Evolutionary conservation across 2,113 vertebrate genomes (phyloP).

Genomic region (Halcyon malimbica): DNA sequence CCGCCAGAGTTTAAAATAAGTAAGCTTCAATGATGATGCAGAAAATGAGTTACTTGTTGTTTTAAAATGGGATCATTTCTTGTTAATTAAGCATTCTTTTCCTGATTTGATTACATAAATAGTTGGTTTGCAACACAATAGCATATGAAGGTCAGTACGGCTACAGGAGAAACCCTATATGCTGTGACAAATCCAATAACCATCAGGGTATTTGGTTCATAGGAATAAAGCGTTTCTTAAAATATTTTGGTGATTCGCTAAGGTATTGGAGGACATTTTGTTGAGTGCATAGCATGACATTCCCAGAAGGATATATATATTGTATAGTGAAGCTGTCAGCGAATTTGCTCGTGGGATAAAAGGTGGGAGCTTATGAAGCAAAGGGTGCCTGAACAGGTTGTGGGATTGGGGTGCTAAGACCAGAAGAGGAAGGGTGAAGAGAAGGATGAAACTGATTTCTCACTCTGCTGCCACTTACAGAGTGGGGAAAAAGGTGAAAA

Average conservation of each 20-base stretch:
- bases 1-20: not conserved
- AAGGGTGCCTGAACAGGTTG: not conserved
- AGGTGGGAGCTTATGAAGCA: not conserved
- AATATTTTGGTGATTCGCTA: conserved; percentile 69
- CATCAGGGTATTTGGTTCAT: conserved; percentile 66
- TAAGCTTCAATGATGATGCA: not conserved
- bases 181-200: conserved; percentile 77
- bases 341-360: not conserved
- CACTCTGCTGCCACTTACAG: not conserved
- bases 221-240: conserved; percentile 66
- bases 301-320: not conserved
- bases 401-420: not conserved
- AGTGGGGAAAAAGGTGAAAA: not conserved
- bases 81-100: conserved; percentile 56
- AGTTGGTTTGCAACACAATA: conserved; percentile 59
- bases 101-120: conserved; percentile 60
- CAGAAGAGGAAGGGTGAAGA: not conserved
- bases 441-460: not conserved
- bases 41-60: conserved; percentile 11
- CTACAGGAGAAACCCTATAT: conserved; percentile 72
- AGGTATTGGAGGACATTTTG: conserved; percentile 46
- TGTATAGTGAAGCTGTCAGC: not conserved
- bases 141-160: conserved; percentile 40
- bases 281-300: conserved; percentile 8
- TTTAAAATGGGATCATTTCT: not conserved